Evolutionary conservation across 2,888 invertebrate genomes (phyloP), one percentile per base, ranked within the genome.

Genomic region (Polydrusus tereticollis): DNA sequence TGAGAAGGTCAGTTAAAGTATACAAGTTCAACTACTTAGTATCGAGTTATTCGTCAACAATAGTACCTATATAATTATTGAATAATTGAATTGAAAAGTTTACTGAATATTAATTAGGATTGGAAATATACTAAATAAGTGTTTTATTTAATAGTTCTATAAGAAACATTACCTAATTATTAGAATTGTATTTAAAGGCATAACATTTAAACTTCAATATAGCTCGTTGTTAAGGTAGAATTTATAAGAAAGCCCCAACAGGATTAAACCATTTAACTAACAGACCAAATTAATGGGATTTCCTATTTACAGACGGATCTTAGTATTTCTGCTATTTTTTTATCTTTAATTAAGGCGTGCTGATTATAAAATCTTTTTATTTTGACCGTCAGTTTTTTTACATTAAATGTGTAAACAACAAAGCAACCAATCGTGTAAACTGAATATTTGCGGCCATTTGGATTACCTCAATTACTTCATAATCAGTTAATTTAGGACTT

Each of bases 291-390:
- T 55, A 55, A 29, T 55, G 52, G 52, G 52, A 55, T 55, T 55
- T 55, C 33, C 52, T 18, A 16, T 16, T 41, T 14, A 26, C 52
- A 55, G 52, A 16, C 52, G 52, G 52, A 55, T 55, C 52, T 55
- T 55, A 16, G 29, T 55, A 47, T 21, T 12, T 21, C 21, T n/a
- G n/a, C n/a, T n/a, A n/a, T n/a, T n/a, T 26, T 23, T 26, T 29
- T 55, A 6, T 7, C 33, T 10, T 16, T 29, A 55, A 55, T 29
- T 55, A 55, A 55, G 52, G 16, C 14, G 52, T 29, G 21, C 21
- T 23, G n/a, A 47, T 47, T 23, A 23, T 23, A 21, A 47, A 52
- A 52, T 18, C 14, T 55, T 21, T 47, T 55, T 23, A 29, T 29
- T 55, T 29, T 16, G 52, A 55, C 29, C 29, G 29, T 29, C 29